A percentile compares a stretch with the other conserved stretches of the same genome.
Conservation (phyloP, 2,888 invertebrate genomes). For the Tanaodytes sp. region DNA sequence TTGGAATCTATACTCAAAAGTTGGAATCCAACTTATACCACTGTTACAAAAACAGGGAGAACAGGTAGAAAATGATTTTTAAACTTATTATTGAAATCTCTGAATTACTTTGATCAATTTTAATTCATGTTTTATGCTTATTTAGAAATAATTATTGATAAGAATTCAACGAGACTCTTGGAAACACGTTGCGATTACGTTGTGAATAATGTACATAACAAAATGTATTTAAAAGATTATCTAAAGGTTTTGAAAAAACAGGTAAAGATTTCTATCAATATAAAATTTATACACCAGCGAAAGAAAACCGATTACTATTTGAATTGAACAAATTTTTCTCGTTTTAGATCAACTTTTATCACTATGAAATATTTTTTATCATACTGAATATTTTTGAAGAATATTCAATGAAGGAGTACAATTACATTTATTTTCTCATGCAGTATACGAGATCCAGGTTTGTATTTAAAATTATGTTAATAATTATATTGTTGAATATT, state of each 20-base stretch:
- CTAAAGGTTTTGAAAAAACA: constrained; percentile 51
- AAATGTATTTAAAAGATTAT: constrained; percentile 59
- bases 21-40: constrained; percentile 72
- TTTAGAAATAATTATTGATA: constrained; percentile 60
- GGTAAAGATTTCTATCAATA: too few relatives aligned
- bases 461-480: constrained; percentile 14
- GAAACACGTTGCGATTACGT: constrained; percentile 66
- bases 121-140: too few relatives aligned
- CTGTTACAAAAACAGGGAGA: constrained; percentile 52
- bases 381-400: constrained; percentile 69
- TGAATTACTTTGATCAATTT: too few relatives aligned
- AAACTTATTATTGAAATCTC: too few relatives aligned
- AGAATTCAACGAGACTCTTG: constrained; percentile 63
- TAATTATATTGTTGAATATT: background rate
- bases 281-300: constrained; percentile 24
- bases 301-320: too few relatives aligned
- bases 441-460: constrained; percentile 64
- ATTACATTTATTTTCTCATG: constrained; percentile 63
- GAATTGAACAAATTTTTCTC: too few relatives aligned
- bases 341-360: constrained; percentile 74
- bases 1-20: constrained; percentile 68
- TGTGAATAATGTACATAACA: constrained; percentile 65
- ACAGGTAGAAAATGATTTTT: background rate
- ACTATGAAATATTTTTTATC: constrained; percentile 75
- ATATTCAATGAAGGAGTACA: constrained; percentile 59